Evolutionary conservation across 2,888 invertebrate genomes (phyloP), one percentile per base, ranked within the genome.

Genomic region (Aphodius sticticus): DNA sequence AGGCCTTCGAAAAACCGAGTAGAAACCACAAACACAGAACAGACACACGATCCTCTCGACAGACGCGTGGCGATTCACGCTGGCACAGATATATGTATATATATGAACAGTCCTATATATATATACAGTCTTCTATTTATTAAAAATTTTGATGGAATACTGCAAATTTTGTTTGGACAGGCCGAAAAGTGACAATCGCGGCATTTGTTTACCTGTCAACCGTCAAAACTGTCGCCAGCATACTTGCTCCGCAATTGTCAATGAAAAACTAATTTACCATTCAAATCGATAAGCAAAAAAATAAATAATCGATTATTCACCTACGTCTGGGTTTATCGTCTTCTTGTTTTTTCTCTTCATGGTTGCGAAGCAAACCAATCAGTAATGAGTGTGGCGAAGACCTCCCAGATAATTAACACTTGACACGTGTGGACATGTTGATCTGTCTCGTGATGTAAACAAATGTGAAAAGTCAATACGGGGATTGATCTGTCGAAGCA

Each of bases 91-190:
- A 53, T 53, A 53, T 53, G 53, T 53, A 53, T 53, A 53, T 53
- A 53, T 53, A 53, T 53, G 12, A 53, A 53, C 53, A 53, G 53
- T 53, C 53, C 53, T 53, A 53, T 53, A 53, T 53, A 53, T 53
- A 53, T 53, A 53, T 53, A 53, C 53, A 53, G 53, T 53, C 53
- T 53, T 53, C 75, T 81, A 78, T 81, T 79, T 79, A 75, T 76
- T 81, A 77, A 74, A 78, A 81, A 81, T 81, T 81, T 81, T 81
- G 79, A 79, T 76, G 70, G 78, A 79, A 79, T 71, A 81, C 81
- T 81, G 78, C 79, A 81, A 53, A 81, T 81, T 81, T 81, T 81
- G 81, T 81, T 81, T 81, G 74, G 37, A 81, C 79, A 78, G 81
- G 81, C 81, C 81, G 77, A 76, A 79, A 81, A 79, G 15, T 81